Evolutionary conservation across 2,113 vertebrate genomes (phyloP).

Genomic region (Setophaga coronata): DNA sequence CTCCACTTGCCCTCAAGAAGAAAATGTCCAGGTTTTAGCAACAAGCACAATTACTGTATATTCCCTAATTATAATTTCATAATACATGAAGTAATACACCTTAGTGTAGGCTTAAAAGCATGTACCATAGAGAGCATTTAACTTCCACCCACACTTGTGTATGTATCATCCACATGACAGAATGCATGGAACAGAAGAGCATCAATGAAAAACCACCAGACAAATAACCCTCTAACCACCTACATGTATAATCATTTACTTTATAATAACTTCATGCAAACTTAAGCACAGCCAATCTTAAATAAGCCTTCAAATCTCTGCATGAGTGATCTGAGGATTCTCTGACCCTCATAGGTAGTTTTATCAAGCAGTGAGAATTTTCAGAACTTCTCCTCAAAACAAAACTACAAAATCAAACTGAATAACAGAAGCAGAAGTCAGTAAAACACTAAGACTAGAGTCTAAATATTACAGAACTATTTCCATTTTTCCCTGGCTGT

Average conservation of each 20-base stretch:
- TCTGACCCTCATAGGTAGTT: neutral
- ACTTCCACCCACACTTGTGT: neutral
- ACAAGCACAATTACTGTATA: neutral
- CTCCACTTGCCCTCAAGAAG: neutral
- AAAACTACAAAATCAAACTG: neutral
- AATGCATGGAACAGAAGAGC: neutral
- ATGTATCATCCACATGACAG: neutral
- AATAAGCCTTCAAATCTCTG: neutral
- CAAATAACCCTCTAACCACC: neutral
- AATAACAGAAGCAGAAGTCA: neutral
- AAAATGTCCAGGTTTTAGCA: neutral
- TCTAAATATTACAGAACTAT: neutral
- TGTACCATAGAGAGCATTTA: neutral
- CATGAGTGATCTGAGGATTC: neutral
- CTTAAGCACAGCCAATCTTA: neutral
- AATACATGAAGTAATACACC: neutral
- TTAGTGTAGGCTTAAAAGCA: neutral
- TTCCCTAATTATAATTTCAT: neutral
- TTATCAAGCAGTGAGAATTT: neutral
- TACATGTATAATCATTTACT: neutral
- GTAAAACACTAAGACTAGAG: neutral
- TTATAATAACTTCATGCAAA: neutral
- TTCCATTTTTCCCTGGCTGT: neutral
- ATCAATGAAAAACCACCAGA: neutral
- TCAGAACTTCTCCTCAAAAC: neutral